Evolutionary conservation across 2,797 vertebrate genomes (phyloP).

Genomic region (Syncerus caffer): DNA sequence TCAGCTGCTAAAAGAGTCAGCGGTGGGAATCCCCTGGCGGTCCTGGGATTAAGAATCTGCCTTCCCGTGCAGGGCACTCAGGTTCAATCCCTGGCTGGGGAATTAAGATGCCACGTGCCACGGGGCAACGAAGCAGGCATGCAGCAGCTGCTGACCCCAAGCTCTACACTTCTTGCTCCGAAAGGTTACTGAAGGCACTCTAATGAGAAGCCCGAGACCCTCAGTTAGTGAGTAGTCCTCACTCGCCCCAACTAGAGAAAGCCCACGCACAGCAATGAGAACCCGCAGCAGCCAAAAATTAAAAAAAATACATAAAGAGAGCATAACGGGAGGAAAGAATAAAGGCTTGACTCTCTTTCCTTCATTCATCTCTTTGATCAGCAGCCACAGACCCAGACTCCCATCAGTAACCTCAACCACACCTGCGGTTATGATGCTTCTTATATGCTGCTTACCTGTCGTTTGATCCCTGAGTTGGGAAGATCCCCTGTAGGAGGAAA

Average conservation of each 20-base stretch:
- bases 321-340: background rate
- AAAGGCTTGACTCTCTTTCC: accelerated
- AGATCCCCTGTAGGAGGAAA: background rate
- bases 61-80: background rate
- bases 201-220: background rate
- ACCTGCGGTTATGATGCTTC: accelerated
- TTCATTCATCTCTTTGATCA: background rate
- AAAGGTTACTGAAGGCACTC: background rate
- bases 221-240: background rate
- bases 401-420: accelerated
- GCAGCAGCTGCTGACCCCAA: background rate
- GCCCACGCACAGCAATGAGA: background rate
- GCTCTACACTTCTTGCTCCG: background rate
- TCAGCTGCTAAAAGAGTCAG: too few species aligned
- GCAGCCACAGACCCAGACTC: accelerated
- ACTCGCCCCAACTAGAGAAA: background rate
- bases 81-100: background rate
- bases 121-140: accelerated
- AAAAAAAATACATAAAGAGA: background rate
- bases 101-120: background rate
- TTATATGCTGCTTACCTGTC: accelerated
- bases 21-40: accelerated
- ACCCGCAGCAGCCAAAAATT: background rate
- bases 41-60: background rate
- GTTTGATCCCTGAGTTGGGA: background rate